Percentiles rank a stretch among this genome's conserved stretches.
phyloP scores from a whole-genome alignment of 2,888 invertebrate species.

The Yponomeuta malinellus region DNA sequence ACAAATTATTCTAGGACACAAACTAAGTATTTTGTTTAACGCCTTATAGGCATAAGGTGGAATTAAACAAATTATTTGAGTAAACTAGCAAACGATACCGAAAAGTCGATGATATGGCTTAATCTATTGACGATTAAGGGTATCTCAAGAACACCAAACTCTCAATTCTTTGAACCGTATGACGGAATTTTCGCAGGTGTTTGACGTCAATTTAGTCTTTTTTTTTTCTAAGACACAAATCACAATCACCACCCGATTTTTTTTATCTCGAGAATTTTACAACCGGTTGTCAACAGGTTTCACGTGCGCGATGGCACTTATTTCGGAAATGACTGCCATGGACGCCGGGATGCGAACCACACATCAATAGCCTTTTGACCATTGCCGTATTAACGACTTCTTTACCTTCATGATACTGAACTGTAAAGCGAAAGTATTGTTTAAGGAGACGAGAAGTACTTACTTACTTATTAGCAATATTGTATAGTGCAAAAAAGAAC shows the following conservation, averaged over 20 bases:
- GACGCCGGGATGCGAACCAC: background rate
- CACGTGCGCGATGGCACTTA: background rate
- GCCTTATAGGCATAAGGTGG: background rate
- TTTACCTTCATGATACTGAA: too few species aligned
- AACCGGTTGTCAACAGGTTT: background rate
- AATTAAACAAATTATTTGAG: background rate
- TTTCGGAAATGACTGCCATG: background rate
- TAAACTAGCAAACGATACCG: background rate
- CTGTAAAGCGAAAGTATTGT: too few species aligned
- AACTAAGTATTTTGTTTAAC: background rate
- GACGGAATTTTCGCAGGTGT: too few species aligned
- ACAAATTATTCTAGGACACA: background rate
- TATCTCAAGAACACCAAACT: too few species aligned
- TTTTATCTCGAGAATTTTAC: background rate
- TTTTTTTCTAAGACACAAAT: background rate
- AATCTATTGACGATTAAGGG: background rate
- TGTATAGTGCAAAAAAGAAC: too few species aligned
- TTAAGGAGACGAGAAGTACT: too few species aligned
- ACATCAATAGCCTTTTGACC: background rate
- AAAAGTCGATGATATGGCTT: constrained; percentile 6
- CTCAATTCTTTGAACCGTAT: too few species aligned
- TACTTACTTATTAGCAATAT: too few species aligned
- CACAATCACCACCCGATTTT: background rate
- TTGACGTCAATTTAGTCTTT: too few species aligned
- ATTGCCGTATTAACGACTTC: too few species aligned